Conservation (phyloP, 2,797 vertebrate species). For the Rhyacichthys aspro region DNA sequence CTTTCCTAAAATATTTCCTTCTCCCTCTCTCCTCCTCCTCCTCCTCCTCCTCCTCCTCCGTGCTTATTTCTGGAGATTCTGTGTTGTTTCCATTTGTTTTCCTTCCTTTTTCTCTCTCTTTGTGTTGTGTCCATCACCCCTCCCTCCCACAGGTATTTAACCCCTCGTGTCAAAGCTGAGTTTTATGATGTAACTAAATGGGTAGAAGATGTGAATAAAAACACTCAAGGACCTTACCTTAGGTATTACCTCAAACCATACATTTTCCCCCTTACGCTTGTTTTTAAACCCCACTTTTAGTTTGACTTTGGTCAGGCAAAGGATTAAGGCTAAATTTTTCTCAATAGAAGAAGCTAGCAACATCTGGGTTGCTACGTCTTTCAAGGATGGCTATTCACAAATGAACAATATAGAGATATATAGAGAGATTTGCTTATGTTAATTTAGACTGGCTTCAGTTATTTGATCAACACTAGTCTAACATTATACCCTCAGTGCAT, state of each 20-base stretch:
- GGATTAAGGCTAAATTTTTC: constrained; percentile 57
- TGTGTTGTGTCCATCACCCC: constrained; percentile 88
- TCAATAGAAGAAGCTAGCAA: constrained; percentile 3
- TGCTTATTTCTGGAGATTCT: constrained; percentile 71
- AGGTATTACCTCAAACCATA: constrained; percentile 87
- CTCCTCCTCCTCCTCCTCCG: constrained; percentile 57
- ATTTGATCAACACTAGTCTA: no score
- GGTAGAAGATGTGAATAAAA: constrained; percentile 99
- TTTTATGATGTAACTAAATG: constrained; percentile 99
- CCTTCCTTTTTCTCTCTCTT: constrained; percentile 79
- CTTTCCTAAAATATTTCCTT: constrained; percentile 87
- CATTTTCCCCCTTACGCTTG: constrained; percentile 68
- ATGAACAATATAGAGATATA: no score
- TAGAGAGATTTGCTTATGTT: no score
- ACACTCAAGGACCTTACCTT: constrained; percentile 98
- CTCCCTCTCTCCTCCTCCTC: constrained; percentile 78
- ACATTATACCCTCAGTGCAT: background rate
- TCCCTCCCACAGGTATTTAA: constrained; percentile 99
- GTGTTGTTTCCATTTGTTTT: constrained; percentile 67
- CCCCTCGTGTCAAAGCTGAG: constrained; percentile 98
- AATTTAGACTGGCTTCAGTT: background rate
- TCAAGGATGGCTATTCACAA: constrained; percentile 31
- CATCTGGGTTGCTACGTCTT: constrained; percentile 53
- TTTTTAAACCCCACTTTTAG: constrained; percentile 56
- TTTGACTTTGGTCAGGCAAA: constrained; percentile 74